These are phyloP conservation scores for Erebia palarica DNA, from an alignment of 2,888 invertebrate species.

Conservation along the genomic window DNA sequence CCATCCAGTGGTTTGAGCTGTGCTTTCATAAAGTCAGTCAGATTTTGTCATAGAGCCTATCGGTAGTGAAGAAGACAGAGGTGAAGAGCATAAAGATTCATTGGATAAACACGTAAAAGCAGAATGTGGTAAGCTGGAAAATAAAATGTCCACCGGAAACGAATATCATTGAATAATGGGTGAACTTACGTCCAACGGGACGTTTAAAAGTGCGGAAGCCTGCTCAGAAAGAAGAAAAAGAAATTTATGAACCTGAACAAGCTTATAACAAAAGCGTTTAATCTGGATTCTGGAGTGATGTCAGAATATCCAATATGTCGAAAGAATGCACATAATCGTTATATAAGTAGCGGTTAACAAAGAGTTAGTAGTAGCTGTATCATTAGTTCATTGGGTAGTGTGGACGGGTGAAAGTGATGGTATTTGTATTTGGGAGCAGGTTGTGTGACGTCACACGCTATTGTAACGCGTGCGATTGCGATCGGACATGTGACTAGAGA, in stretches of 20 bases:
- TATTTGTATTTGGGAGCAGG: conserved; percentile 63
- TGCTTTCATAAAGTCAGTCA: too few relatives aligned
- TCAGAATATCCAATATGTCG: not conserved
- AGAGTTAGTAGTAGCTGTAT: conserved; percentile 41
- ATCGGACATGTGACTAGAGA: conserved; percentile 12
- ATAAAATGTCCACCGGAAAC: not conserved
- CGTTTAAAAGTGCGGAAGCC: too few relatives aligned
- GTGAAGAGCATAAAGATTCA: too few relatives aligned
- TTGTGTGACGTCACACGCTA: conserved; percentile 62
- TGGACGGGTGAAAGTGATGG: conserved; percentile 74
- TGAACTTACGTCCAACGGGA: too few relatives aligned
- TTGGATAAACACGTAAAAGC: too few relatives aligned
- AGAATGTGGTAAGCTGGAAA: too few relatives aligned
- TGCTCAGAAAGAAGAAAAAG: too few relatives aligned
- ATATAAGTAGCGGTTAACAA: conserved; percentile 43
- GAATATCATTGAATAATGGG: too few relatives aligned
- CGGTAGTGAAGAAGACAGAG: too few relatives aligned
- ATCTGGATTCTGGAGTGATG: not conserved
- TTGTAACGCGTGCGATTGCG: conserved; percentile 16
- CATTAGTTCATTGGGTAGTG: conserved; percentile 41
- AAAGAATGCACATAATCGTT: conserved; percentile 27
- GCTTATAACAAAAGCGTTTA: not conserved
- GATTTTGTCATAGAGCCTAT: too few relatives aligned
- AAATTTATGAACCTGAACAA: not conserved
- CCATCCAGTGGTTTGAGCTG: too few relatives aligned